Evolutionary conservation across 2,113 vertebrate species (phyloP).

Genomic region (Probosciger aterrimus): DNA sequence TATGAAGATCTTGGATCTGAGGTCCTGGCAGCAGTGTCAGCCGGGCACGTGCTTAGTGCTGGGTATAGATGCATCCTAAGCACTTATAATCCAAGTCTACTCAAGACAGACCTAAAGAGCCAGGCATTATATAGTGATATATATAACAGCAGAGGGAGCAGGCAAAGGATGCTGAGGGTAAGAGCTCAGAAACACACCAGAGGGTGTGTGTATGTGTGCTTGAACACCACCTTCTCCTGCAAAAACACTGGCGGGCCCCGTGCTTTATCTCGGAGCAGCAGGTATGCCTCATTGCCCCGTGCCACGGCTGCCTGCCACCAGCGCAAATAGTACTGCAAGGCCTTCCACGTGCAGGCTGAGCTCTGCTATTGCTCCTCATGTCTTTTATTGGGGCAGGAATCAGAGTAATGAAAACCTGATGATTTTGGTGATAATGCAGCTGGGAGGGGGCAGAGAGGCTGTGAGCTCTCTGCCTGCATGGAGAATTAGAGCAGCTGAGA

Average conservation of each 20-base stretch:
- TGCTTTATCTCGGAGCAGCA: not conserved
- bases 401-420: not conserved
- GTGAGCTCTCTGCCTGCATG: not conserved
- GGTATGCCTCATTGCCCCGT: not conserved
- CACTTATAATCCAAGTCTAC: not conserved
- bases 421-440: not conserved
- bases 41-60: accelerated
- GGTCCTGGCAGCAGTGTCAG: not conserved
- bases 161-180: not conserved
- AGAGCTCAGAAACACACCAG: not conserved
- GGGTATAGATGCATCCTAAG: not conserved
- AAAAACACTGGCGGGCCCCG: not conserved
- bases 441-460: not conserved
- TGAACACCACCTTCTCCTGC: not conserved
- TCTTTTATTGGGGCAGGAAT: not conserved
- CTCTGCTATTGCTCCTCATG: not conserved
- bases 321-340: not conserved
- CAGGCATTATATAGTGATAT: not conserved
- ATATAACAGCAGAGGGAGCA: not conserved
- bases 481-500: not conserved
- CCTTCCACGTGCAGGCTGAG: not conserved
- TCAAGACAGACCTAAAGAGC: not conserved
- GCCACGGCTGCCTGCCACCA: not conserved
- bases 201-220: not conserved
- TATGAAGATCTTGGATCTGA: not conserved